Base-by-base conservation (phyloP, 1,140 invertebrate species). In the Diplogasteroides magnus region DNA sequence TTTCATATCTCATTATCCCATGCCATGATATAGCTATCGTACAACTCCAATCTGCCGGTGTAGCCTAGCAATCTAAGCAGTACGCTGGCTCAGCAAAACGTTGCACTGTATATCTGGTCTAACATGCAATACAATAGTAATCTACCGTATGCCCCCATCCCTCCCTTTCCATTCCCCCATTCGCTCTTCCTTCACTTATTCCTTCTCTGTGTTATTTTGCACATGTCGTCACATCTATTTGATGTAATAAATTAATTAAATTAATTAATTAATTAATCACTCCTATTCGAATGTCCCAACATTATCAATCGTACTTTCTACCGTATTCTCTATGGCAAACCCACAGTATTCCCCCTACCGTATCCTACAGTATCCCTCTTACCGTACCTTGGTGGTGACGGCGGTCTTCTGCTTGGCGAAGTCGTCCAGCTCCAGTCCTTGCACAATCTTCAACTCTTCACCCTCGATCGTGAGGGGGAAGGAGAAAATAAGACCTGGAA, bases 401-500 rank as follows among this genome's bases (percentile, higher is more conserved):
- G 90, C 89, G 78, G 99, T 85, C 85, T 94, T 96, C 55, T 87
- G 85, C 70, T 88, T 88, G 13, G 92, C 90, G 85, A 93, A 94
- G 77, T 94, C 91, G 76, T 88, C 89, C 61, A 97, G 88, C 0
- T 86, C 76, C 37, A 98, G 86, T 69, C 89, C 91, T 85, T 90
- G 86, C 25, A 91, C 93, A 84, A 99, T 97, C 77, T 88, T 88
- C 89, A 92, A 98, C 82, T 90, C 87, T 74, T 87, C 76, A 0
- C 64, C 15, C 23, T 82, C 77, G 69, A 87, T 84, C 29, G 87
- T 89, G 0, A 97, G 92, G 2, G 97, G 97, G 85, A 97, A 97
- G 61, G 93, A 97, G 85, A 92, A 99, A 57, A 98, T 89, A 31
- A 98, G 86, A 82, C 92, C 93, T 48, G 37, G 6, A 48, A 48